phyloP scores from a whole-genome alignment of 1,140 invertebrate genomes.

The Steinernema khuongi region DNA sequence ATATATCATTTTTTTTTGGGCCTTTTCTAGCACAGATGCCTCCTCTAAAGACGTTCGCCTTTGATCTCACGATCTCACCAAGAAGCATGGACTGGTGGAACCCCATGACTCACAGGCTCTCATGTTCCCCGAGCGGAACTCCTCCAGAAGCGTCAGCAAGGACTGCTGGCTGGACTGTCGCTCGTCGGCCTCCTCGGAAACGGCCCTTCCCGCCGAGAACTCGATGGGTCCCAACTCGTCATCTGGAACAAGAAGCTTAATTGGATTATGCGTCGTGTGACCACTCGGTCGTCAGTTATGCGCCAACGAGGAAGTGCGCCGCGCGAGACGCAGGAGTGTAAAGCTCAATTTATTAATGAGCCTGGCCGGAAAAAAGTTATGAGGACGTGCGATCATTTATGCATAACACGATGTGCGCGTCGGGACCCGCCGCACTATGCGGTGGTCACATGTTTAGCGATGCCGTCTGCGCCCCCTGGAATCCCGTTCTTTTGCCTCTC shows the following conservation, averaged over 20 bases:
- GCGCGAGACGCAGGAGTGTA: background rate
- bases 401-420: constrained; percentile 14
- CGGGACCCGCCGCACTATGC: background rate
- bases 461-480: background rate
- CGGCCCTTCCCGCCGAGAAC: background rate
- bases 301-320: constrained; percentile 2
- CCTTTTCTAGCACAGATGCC: no score
- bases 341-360: constrained; percentile 12
- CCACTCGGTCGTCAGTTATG: background rate
- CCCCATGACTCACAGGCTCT: background rate
- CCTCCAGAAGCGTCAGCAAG: background rate
- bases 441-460: constrained; percentile 4
- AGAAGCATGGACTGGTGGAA: no score
- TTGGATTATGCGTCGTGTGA: background rate
- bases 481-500: background rate
- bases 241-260: background rate
- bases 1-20: no score
- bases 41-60: no score
- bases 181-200: background rate
- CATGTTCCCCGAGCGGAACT: constrained; percentile 1
- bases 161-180: background rate
- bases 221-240: background rate
- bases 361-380: background rate
- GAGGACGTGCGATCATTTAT: constrained; percentile 1
- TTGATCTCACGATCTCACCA: no score